Evolutionary conservation across 2,113 vertebrate genomes (phyloP).

Genomic region (Plecotus auritus): DNA sequence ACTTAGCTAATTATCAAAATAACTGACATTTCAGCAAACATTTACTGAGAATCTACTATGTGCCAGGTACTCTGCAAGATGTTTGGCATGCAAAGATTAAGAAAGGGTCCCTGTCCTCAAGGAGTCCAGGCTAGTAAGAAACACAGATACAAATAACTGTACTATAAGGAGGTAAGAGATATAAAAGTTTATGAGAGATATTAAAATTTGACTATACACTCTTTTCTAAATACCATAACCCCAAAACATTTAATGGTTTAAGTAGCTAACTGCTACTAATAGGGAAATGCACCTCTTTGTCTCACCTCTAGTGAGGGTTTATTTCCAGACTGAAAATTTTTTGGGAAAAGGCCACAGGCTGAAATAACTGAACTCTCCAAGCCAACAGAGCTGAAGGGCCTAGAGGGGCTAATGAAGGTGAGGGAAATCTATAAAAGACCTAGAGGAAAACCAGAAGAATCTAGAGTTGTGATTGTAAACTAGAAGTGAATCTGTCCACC

Average conservation of each 20-base stretch:
- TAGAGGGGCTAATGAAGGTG: not conserved
- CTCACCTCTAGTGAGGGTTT: not conserved
- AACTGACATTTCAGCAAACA: slow-evolving; percentile 11
- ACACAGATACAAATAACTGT: not conserved
- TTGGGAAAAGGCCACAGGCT: not conserved
- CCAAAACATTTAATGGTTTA: slow-evolving; percentile 16
- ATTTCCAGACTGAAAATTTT: slow-evolving; percentile 5
- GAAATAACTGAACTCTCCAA: slow-evolving; percentile 4
- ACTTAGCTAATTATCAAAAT: not conserved
- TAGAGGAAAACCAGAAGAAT: not conserved
- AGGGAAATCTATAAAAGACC: not conserved
- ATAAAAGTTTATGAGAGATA: not conserved
- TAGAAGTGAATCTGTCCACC: not conserved
- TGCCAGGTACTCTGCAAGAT: not conserved
- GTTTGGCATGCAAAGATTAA: not conserved
- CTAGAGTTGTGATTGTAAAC: not conserved
- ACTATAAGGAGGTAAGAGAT: not conserved
- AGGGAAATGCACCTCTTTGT: not conserved
- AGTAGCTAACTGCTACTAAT: not conserved
- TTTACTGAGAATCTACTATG: not conserved
- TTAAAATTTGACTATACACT: not conserved
- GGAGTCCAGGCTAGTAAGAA: not conserved
- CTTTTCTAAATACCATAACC: slow-evolving; percentile 18
- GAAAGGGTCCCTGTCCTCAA: not conserved
- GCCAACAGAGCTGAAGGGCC: not conserved